Conservation (phyloP, 2,113 vertebrate genomes). For the Sciurus niger region DNA sequence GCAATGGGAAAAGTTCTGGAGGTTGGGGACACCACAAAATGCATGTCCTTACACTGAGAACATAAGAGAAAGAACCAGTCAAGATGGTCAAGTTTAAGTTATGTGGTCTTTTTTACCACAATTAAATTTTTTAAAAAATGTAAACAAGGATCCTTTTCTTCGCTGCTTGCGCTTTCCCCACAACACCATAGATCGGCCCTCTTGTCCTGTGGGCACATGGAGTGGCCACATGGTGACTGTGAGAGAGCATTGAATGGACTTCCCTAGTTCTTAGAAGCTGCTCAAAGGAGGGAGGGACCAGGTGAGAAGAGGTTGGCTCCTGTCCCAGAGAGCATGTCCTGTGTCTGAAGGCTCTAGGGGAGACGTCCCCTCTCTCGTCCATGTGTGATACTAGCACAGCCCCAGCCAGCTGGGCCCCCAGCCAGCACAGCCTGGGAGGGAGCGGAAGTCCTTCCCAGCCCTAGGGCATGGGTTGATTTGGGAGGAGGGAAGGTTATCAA, state of each 20-base stretch:
- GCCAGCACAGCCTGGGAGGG: not conserved
- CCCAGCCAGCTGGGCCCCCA: no score
- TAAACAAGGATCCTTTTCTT: not conserved
- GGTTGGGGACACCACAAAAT: not conserved
- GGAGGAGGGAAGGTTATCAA: no score
- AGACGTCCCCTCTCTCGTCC: not conserved
- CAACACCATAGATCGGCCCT: no score
- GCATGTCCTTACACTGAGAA: not conserved
- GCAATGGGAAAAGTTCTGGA: not conserved
- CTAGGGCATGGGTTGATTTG: not conserved
- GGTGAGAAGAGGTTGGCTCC: not conserved
- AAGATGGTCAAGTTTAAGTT: no score
- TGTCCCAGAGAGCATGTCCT: not conserved
- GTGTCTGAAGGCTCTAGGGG: fast-evolving
- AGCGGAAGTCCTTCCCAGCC: not conserved
- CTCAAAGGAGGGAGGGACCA: not conserved
- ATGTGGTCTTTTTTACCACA: no score
- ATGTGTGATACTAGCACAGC: not conserved
- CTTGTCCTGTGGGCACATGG: not conserved
- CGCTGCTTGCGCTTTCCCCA: not conserved
- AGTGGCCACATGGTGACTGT: not conserved
- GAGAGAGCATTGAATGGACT: not conserved
- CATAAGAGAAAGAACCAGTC: no score
- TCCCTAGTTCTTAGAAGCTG: not conserved
- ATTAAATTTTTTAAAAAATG: no score